Base-by-base conservation (phyloP, 1,140 invertebrate species). In the Carposina sasakii region DNA sequence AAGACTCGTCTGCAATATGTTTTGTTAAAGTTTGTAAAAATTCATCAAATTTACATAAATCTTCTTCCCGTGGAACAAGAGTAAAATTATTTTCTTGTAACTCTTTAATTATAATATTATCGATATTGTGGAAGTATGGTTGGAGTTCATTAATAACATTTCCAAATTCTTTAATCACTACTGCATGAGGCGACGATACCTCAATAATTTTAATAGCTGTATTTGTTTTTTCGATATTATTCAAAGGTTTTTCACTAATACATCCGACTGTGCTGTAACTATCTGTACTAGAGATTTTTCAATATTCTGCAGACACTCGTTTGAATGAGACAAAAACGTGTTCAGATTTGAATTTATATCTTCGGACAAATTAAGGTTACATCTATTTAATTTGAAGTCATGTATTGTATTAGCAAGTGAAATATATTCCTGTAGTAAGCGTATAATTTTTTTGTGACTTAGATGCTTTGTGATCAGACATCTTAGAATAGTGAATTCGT, bases 371-470 rank as follows among this genome's bases (percentile, higher is more conserved):
- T 43, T 52, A 1, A 72, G 48, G n/a, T 57, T 37, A 3, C 4
- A 22, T 1, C 52, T 37, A 41, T 66, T 64, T 4, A 16, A n/a
- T 52, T 73, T 67, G 43, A 78, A 75, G 28, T 67, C 47, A 43
- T 61, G 52, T 13, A 76, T 59, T 6, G 53, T 55, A 53, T 26
- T 60, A 46, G 61, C 51, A 4, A 81, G 21, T 31, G 36, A 53
- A 36, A 43, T 65, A 60, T 65, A 79, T 52, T 75, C 67, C 56
- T 79, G 71, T 15, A 75, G 33, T 13, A 79, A 54, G 48, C 75
- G 57, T 36, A 79, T 71, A 10, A 71, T 52, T 59, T 63, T 67
- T 50, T 78, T 78, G 28, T 67, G 67, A 39, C 48, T 75, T 20
- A 57, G 46, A 31, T 44, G 53, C 55, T 75, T 73, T 10, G 59